Base-by-base conservation (phyloP, 2,888 invertebrate genomes). In the Diaperis boleti region DNA sequence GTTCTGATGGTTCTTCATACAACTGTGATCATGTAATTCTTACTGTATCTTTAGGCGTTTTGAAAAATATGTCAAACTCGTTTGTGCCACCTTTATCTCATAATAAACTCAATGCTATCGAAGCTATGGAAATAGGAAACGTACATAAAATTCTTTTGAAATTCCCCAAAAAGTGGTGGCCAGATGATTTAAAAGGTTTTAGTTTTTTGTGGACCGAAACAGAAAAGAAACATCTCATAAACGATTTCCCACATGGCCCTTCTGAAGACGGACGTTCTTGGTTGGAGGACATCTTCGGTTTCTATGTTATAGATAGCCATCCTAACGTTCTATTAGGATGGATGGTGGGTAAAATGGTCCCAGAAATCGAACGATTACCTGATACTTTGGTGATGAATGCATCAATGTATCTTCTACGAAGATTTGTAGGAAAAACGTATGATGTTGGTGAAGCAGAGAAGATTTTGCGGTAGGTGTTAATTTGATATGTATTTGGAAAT, bases 31-130 rank as follows among this genome's bases (percentile, higher is more conserved):
- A 87, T 71, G 88, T 89, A 0, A 86, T 92, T 18, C 81, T 90
- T 0, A 92, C 92, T 0, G 82, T 86, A 0, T 89, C 92, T 0
- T 76, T 92, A 0, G 92, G 91, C 0, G 89, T 89, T 0, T 78
- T 92, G 10, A 91, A 91, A 74, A 84, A 84, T 14, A 79, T 84
- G 56, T 78, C 85, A 59, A 66, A 78, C 5, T 76, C 75, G 0
- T 90, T 90, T 72, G 71, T 78, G 2, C 89, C 90, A 0, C 69
- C 79, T 1, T 76, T 90, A 29, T 85, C 88, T 0, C 59, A 75
- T 7, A 72, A 76, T 1, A 90, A 90, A 80, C 66, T 82, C 0
- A 79, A 78, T 7, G 83, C 86, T 0, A 88, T 90, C 44, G 72
- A 87, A 76, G 82, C 82, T 11, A 76, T 90, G 39, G 84, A 86